Conservation (phyloP, 1,140 invertebrate species). For the Pantala flavescens region DNA sequence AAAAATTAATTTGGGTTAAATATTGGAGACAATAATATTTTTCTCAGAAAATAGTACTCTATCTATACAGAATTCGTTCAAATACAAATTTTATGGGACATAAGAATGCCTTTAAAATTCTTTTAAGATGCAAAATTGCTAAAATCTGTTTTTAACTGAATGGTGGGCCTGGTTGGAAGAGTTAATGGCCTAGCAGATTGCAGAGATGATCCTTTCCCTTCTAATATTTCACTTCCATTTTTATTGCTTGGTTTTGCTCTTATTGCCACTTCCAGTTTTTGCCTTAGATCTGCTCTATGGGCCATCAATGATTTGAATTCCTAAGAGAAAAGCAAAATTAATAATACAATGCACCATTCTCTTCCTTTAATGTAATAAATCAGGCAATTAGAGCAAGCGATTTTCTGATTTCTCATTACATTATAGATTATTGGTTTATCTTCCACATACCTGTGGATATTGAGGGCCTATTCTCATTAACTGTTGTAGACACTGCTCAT, state of each 20-base stretch:
- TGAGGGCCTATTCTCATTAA: conserved; percentile 84
- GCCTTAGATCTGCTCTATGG: background rate
- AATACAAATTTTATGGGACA: too few species aligned
- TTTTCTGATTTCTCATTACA: too few species aligned
- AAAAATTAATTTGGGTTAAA: too few species aligned
- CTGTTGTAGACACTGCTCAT: conserved; percentile 77
- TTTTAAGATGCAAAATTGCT: background rate
- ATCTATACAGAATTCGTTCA: too few species aligned
- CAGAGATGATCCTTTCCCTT: background rate
- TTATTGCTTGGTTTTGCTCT: background rate
- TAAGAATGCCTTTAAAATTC: too few species aligned
- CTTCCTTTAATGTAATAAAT: too few species aligned
- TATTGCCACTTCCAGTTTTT: background rate
- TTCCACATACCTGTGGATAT: conserved; percentile 57
- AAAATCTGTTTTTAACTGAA: background rate
- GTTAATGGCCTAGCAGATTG: background rate
- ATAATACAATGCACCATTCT: background rate
- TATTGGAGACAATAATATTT: too few species aligned
- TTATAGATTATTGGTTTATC: too few species aligned
- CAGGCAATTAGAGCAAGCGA: too few species aligned
- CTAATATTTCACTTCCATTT: background rate
- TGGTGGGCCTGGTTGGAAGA: background rate
- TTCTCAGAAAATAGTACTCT: too few species aligned
- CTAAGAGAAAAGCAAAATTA: background rate
- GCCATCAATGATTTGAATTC: conserved; percentile 1